Evolutionary conservation across 2,113 vertebrate species (phyloP).

Genomic region (Dissostichus mawsoni): DNA sequence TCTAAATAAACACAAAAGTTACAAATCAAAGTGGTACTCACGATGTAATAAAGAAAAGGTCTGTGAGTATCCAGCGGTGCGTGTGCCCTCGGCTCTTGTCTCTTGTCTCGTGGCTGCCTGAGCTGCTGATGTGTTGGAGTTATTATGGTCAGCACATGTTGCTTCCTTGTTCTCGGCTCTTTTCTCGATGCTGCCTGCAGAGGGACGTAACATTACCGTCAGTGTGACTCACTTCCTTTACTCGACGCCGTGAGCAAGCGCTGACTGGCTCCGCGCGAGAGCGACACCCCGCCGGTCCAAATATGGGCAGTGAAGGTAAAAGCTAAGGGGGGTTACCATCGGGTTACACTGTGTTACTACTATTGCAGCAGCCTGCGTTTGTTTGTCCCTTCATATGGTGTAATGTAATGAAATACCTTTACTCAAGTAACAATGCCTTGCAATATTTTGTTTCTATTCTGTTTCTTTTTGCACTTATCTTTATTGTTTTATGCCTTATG

Average conservation of each 20-base stretch:
- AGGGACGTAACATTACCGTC: constrained; percentile 73
- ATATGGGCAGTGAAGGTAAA: constrained; percentile 70
- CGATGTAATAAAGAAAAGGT: background rate
- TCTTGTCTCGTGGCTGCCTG: background rate
- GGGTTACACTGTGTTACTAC: background rate
- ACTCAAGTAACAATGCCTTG: no score
- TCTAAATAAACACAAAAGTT: background rate
- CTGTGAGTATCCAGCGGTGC: background rate
- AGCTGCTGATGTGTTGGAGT: constrained; percentile 42
- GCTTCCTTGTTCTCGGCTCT: constrained; percentile 77
- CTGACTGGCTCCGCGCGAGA: constrained; percentile 14
- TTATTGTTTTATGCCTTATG: no score
- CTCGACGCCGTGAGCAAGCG: constrained; percentile 40
- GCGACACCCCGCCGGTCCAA: constrained; percentile 55
- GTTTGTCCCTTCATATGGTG: background rate
- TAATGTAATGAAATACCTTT: no score
- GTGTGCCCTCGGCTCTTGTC: constrained; percentile 5
- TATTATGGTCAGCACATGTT: constrained; percentile 72
- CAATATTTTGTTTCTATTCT: no score
- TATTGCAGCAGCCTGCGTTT: no score
- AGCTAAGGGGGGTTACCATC: constrained; percentile 3
- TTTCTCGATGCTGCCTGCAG: constrained; percentile 33
- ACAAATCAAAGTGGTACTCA: constrained; percentile 28
- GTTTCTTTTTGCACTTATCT: no score
- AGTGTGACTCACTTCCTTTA: constrained; percentile 84